Evolutionary conservation across 2,888 invertebrate genomes (phyloP), one percentile per base, ranked within the genome.

Genomic region (Mylabris sibirica): DNA sequence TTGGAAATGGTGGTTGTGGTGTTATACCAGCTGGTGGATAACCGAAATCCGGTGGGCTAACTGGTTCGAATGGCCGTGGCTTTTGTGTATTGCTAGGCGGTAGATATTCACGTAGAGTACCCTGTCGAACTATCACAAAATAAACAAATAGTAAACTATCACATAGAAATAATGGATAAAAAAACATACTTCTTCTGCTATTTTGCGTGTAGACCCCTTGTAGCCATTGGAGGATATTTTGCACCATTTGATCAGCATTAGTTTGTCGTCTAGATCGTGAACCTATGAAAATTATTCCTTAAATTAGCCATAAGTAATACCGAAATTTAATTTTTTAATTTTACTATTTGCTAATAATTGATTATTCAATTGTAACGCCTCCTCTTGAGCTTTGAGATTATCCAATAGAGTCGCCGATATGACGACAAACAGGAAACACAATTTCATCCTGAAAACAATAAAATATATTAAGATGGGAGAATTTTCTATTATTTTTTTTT

Each of bases 171-270:
- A 38, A 22, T 12, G 11, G 2, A 38, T n/a, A 30, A 12, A 38
- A 64, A 74, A 68, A 70, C 86, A 75, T 85, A 88, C 88, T 86
- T 84, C 85, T 87, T 79, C 88, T 83, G 71, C 85, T 85, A 72
- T 87, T 87, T 79, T 91, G 89, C 74, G 89, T 87, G 80, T 92
- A 91, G 69, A 91, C 88, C 74, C 90, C 90, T 82, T 92, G 92
- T 72, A 93, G 88, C 92, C 92, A 93, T 75, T 91, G 90, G 68
- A 93, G 88, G 75, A 93, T 89, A 80, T 92, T 91, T 82, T 90
- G 89, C 66, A 92, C 92, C 90, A 92, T 92, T 81, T 91, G 89
- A 80, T 92, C 92, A 64, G 90, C 89, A 74, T 88, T 89, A 30
- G 86, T 86, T 77, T 87, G 88, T 80, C 87, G 85, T 64, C 84